Conservation (phyloP, 2,113 vertebrate genomes). For the Fulica atra region DNA sequence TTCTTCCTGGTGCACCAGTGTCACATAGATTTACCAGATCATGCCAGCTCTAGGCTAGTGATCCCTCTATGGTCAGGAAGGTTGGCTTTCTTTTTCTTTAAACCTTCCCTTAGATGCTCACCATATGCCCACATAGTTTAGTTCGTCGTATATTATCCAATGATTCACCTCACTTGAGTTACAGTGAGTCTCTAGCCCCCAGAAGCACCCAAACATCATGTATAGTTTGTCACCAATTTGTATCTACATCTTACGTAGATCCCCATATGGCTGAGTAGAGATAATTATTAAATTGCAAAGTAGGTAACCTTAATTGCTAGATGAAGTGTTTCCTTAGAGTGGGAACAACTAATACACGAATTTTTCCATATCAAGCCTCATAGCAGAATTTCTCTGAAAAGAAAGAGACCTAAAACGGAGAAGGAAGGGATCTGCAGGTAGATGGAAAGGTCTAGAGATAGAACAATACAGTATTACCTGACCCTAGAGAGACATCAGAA, state of each 20-base stretch:
- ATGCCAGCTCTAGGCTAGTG: neutral
- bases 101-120: neutral
- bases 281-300: neutral
- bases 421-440: neutral
- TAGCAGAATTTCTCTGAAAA: neutral
- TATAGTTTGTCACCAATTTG: neutral
- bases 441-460: neutral
- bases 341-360: neutral
- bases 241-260: neutral
- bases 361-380: neutral
- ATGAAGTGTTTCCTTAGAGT: neutral
- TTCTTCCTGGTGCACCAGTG: neutral
- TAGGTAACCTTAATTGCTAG: neutral
- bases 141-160: neutral
- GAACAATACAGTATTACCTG: neutral
- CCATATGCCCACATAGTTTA: neutral
- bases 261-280: neutral
- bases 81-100: no score
- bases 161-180: neutral
- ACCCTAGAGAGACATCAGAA: neutral
- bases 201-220: neutral
- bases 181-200: neutral
- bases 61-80: neutral
- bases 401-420: neutral
- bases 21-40: neutral